phyloP scores from a whole-genome alignment of 2,113 vertebrate genomes.

The Rhinoptilus africanus region DNA sequence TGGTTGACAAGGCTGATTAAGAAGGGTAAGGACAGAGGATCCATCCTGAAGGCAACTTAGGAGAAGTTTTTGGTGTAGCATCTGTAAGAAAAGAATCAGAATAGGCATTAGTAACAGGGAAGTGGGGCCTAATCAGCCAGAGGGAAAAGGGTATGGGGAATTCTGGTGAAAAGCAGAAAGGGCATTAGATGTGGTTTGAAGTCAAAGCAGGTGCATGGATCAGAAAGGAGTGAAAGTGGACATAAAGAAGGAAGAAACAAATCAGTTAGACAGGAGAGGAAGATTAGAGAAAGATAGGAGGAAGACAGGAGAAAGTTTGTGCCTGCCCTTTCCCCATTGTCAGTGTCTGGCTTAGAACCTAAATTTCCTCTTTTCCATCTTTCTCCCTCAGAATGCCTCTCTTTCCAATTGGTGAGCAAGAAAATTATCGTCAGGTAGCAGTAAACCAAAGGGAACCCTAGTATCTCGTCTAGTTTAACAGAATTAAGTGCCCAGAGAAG shows the following conservation, averaged over 20 bases:
- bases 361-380: background rate
- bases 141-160: background rate
- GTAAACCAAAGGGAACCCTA: background rate
- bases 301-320: background rate
- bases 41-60: background rate
- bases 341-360: background rate
- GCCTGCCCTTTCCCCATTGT: background rate
- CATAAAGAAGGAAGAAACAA: background rate
- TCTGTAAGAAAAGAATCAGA: background rate
- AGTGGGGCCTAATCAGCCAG: rapidly evolving
- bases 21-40: background rate
- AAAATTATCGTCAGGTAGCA: background rate
- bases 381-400: background rate
- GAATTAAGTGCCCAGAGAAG: background rate
- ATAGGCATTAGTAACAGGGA: background rate
- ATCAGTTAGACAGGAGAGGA: background rate
- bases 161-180: background rate
- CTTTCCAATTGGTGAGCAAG: background rate
- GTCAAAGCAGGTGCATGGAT: background rate
- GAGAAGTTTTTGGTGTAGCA: background rate
- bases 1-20: background rate
- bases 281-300: background rate
- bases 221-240: background rate
- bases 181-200: background rate
- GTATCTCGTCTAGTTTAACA: background rate